Evolutionary conservation across 1,140 invertebrate species (phyloP), one percentile per base, ranked within the genome.

Genomic region (Eulimnadia texana): DNA sequence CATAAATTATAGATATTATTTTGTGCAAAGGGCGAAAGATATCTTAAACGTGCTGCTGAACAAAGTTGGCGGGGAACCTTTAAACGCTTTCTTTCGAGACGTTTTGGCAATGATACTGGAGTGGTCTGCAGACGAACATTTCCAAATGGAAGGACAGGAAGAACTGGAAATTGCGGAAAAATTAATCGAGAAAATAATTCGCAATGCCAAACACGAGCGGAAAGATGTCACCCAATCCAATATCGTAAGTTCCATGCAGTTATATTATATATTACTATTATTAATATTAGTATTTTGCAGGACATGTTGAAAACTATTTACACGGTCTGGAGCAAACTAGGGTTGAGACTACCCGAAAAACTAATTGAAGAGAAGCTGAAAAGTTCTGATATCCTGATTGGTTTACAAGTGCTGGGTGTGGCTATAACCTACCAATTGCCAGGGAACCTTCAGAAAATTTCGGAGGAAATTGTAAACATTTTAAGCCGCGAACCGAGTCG

Each of bases 41-140:
- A 2, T 57, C 16, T 11, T 57, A 20, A 16, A 29, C 9, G 55
- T 27, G 11, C 29, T 57, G 16, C 13, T 57, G 13, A 10, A 33
- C 16, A 57, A 57, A n/a, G 33, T 57, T 33, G 55, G 55, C 28
- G 55, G 55, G 0, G 55, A 57, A 42, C 55, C 55, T 1, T 33
- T 57, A 10, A 57, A 57, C 19, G 33, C 10, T 57, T 20, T 57
- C n/a, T 57, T 57, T 27, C 24, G 55, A 11, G 55, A 57, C 10
- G 28, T 9, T 1, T 27, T 57, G 27, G 28, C 27, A 2, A 20
- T 33, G 11, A 33, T 57, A 20, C 28, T 57, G 3, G 28, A 27
- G 3, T 57, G 55, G 55, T 29, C 55, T 2, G 24, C 6, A 29
- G 6, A 57, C 20, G 10, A 29, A 20, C 55, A 25, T 20, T 27